Conservation (phyloP, 2,888 invertebrate species). For the Nasonovia ribisnigri region DNA sequence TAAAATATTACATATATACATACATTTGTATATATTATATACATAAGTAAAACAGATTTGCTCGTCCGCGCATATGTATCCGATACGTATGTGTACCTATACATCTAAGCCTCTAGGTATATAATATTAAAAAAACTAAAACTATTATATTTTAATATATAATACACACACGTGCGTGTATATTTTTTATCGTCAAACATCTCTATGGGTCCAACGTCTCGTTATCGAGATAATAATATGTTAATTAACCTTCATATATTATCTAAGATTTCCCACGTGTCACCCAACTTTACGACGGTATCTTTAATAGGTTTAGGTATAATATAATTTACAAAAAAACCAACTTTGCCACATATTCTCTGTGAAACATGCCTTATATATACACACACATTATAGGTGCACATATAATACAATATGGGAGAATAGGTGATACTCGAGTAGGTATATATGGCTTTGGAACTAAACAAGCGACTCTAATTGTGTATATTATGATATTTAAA, state of each 20-base stretch:
- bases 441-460: neutral
- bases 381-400: neutral
- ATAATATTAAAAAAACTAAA: neutral
- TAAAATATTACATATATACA: neutral
- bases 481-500: neutral
- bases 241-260: slow-evolving; percentile 30
- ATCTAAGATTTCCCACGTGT: slow-evolving; percentile 36
- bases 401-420: neutral
- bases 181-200: slow-evolving; percentile 44
- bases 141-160: neutral
- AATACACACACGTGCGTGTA: neutral
- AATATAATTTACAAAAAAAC: neutral
- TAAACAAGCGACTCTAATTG: slow-evolving; percentile 6
- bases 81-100: neutral
- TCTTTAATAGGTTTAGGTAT: neutral
- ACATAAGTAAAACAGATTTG: neutral
- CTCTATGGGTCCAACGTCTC: neutral
- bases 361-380: neutral
- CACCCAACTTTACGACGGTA: slow-evolving; percentile 50
- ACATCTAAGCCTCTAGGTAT: neutral
- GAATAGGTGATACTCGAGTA: neutral
- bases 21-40: neutral
- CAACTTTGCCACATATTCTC: neutral
- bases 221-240: slow-evolving; percentile 53
- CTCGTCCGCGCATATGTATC: neutral